Conservation (phyloP, 2,888 invertebrate species). For the Ormyrus thymus region DNA sequence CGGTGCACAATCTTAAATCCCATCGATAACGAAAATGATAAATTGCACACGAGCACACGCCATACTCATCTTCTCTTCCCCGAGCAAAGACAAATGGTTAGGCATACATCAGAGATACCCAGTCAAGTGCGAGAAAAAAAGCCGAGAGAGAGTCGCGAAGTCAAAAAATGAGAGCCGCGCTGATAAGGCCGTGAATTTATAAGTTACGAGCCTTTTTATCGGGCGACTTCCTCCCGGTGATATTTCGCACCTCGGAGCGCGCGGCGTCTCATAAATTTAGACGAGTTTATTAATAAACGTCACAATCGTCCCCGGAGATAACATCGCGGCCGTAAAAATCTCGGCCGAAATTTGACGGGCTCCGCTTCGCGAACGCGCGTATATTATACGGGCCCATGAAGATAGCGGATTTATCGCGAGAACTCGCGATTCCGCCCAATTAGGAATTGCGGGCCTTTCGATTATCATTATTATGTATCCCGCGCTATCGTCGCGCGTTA, state of each 20-base stretch:
- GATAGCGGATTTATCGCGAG: constrained; percentile 42
- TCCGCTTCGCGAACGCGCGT: background rate
- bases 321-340: constrained; percentile 37
- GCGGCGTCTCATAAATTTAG: constrained; percentile 50
- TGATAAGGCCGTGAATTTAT: constrained; percentile 36
- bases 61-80: background rate
- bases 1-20: background rate
- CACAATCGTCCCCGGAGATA: constrained; percentile 36
- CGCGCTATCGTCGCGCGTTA: constrained; percentile 7
- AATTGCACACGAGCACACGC: background rate
- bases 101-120: background rate
- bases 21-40: constrained; percentile 6
- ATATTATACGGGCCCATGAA: constrained; percentile 14
- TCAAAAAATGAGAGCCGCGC: background rate
- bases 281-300: constrained; percentile 56
- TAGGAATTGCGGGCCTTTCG: constrained; percentile 23
- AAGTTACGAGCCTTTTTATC: constrained; percentile 51
- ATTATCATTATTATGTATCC: background rate
- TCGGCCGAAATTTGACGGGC: too few species aligned
- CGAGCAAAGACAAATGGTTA: constrained; percentile 13
- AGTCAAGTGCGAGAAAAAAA: background rate
- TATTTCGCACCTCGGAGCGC: constrained; percentile 50
- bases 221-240: constrained; percentile 23
- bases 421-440: constrained; percentile 30
- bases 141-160: background rate